Evolutionary conservation across 2,113 vertebrate species (phyloP).

Genomic region (Neotragus moschatus): DNA sequence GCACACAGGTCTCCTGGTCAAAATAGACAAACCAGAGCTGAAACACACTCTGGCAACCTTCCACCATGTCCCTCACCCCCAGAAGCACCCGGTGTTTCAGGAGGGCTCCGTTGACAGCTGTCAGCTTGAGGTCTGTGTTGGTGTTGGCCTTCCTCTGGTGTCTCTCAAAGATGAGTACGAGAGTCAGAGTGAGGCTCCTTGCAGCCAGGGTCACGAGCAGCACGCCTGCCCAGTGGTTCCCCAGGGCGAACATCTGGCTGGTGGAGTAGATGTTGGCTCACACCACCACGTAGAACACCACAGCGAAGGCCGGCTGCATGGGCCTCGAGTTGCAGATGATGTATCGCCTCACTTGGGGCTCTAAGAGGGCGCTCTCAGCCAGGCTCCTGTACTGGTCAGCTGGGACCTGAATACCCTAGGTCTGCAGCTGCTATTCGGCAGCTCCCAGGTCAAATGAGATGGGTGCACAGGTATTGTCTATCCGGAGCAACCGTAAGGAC

Average conservation of each 20-base stretch:
- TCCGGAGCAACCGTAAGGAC: constrained; percentile 78
- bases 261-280: constrained; percentile 85
- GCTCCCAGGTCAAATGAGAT: constrained; percentile 73
- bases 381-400: constrained; percentile 61
- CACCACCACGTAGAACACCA: constrained; percentile 81
- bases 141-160: constrained; percentile 74
- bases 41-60: no score
- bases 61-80: no score
- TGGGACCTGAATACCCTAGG: constrained; percentile 78
- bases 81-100: no score
- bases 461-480: constrained; percentile 65
- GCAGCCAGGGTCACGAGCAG: constrained; percentile 79
- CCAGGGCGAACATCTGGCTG: constrained; percentile 73
- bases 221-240: constrained; percentile 70
- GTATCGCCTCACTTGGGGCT: constrained; percentile 77
- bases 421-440: constrained; percentile 73
- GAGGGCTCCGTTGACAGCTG: no score
- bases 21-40: constrained; percentile 83
- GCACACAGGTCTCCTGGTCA: constrained; percentile 70
- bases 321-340: constrained; percentile 82
- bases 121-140: no score
- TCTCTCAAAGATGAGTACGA: constrained; percentile 73
- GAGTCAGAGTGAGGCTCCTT: constrained; percentile 37
- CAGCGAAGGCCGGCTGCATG: constrained; percentile 69
- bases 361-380: constrained; percentile 75